Evolutionary conservation across 1,140 invertebrate species (phyloP), one percentile per base, ranked within the genome.

Genomic region (Battus philenor): DNA sequence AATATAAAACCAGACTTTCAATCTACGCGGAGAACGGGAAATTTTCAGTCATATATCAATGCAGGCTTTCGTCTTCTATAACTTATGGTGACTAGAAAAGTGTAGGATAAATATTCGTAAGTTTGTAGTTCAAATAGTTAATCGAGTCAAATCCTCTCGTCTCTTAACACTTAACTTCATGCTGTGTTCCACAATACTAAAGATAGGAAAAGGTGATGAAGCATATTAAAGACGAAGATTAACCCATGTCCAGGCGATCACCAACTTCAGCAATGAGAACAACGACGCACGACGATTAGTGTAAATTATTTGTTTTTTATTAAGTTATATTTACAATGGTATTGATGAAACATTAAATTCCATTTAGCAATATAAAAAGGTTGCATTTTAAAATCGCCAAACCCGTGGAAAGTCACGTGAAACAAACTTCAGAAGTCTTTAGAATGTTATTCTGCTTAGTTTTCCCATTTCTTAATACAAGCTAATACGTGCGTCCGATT

Each of bases 381-480:
- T 5, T 18, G 29, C 63, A 67, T 70, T 79, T 74, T 65, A 67
- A 71, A 82, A 83, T 64, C 50, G 51, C 59, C 65, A 55, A 71
- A 69, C 72, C 59, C 47, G 55, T 57, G 63, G 50, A 66, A 79
- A 73, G 62, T 81, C 65, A 67, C 77, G 64, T 66, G 75, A 73
- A 82, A 79, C 72, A 78, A 84, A 84, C 68, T 80, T 75, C 66
- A 70, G 51, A 73, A 71, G 68, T 80, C 76, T 77, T 82, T 82
- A 84, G 71, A 71, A 80, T 69, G 64, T 54, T 58, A 79, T 82
- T 79, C 67, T 73, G 74, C 78, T 80, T 70, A 84, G 75, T 77
- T 82, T 79, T 81, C 76, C 65, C 72, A 75, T 84, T 82, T 82
- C 78, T 82, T 84, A 84, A 84, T 82, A 84, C 71, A 75, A 74